Conservation (phyloP, 2,113 vertebrate genomes). For the Crypturellus undulatus region DNA sequence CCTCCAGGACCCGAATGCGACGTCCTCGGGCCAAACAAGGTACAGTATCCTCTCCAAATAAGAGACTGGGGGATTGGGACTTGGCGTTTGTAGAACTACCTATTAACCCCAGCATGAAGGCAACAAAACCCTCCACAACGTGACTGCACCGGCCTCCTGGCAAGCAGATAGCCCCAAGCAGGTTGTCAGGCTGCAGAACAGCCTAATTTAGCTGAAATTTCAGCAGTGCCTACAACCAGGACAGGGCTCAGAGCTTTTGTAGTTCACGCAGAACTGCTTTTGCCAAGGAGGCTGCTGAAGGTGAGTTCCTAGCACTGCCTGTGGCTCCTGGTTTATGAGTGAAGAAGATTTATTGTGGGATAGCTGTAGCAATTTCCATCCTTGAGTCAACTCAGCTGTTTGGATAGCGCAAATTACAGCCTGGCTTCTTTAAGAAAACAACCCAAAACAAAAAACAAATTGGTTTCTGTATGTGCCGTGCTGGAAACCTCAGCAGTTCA, state of each 20-base stretch:
- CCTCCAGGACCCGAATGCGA: slow-evolving; percentile 68
- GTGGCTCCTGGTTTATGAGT: background rate
- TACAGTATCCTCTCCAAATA: slow-evolving; percentile 36
- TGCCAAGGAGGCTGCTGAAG: background rate
- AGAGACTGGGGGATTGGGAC: background rate
- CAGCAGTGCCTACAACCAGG: background rate
- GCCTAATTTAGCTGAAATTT: background rate
- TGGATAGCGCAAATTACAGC: slow-evolving; percentile 50
- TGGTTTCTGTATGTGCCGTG: slow-evolving; percentile 16
- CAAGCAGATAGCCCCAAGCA: background rate
- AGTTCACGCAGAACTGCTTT: background rate
- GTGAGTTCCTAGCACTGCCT: background rate
- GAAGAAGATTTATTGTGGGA: slow-evolving; percentile 22
- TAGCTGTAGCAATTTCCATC: slow-evolving; percentile 21
- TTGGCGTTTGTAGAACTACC: background rate
- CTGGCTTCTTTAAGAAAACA: slow-evolving; percentile 52
- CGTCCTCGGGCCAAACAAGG: slow-evolving; percentile 79
- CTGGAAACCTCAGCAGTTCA: slow-evolving; percentile 26
- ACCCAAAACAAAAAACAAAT: background rate
- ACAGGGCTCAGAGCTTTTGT: background rate
- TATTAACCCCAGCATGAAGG: background rate
- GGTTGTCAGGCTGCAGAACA: background rate
- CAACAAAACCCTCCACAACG: accelerated
- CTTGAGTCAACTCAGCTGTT: slow-evolving; percentile 49
- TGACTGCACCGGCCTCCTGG: background rate